Percentiles rank a stretch among this genome's conserved stretches.
phyloP scores from a whole-genome alignment of 2,113 vertebrate species.

The Channa argus region DNA sequence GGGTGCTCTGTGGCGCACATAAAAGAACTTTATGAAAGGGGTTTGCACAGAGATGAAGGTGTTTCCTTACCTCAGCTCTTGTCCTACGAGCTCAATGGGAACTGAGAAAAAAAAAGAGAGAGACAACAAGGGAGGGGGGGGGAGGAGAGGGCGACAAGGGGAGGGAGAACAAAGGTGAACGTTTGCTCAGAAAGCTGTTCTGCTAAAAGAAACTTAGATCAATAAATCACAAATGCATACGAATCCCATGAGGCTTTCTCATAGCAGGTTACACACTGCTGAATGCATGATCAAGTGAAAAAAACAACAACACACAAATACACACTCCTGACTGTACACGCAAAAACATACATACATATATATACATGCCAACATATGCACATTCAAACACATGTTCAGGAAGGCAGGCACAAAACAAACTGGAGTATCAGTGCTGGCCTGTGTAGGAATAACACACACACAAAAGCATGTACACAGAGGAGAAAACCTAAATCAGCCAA shows the following conservation, averaged over 20 bases:
- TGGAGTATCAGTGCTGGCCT: constrained; percentile 4
- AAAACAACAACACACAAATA: constrained; percentile 29
- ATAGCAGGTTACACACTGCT: constrained; percentile 59
- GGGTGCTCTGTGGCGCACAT: constrained; percentile 45
- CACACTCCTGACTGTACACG: constrained; percentile 31
- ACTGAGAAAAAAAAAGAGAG: constrained; percentile 58
- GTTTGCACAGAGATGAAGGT: constrained; percentile 63
- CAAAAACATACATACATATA: constrained; percentile 11
- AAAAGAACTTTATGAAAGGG: constrained; percentile 62
- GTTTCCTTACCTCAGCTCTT: constrained; percentile 94
- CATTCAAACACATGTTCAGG: constrained; percentile 14
- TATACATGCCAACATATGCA: constrained; percentile 12
- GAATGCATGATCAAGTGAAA: constrained; percentile 64
- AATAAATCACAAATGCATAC: constrained; percentile 81
- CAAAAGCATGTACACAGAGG: constrained; percentile 3
- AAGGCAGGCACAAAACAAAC: constrained; percentile 29
- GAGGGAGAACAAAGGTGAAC: constrained; percentile 69
- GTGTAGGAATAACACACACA: constrained; percentile 19
- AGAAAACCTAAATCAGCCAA: constrained; percentile 71
- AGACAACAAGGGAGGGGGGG: constrained; percentile 31
- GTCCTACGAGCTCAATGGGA: constrained; percentile 89
- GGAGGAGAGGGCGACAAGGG: constrained; percentile 15
- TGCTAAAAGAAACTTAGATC: constrained; percentile 78
- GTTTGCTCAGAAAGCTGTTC: constrained; percentile 58
- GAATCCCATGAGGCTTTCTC: constrained; percentile 68